Percentiles rank a stretch among this genome's conserved stretches.
These are phyloP conservation scores for Neolamprologus caudopunctatus DNA, from an alignment of 2,113 vertebrate species.

Conservation along the genomic window DNA sequence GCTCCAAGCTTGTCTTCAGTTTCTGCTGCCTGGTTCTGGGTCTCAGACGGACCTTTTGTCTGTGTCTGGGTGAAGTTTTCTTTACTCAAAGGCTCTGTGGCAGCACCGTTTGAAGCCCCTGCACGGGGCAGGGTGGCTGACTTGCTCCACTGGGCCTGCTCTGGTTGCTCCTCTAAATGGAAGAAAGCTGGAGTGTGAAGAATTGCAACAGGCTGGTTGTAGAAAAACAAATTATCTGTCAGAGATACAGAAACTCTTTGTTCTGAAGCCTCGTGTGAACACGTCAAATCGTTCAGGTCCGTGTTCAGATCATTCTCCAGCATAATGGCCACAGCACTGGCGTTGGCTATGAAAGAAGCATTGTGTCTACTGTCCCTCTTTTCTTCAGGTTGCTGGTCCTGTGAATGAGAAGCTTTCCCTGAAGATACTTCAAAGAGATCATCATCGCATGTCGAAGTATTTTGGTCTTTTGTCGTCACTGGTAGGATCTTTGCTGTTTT, in stretches of 20 bases:
- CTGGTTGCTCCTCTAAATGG: slow-evolving; percentile 72
- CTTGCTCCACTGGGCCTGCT: slow-evolving; percentile 66
- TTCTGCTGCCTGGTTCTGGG: slow-evolving; percentile 56
- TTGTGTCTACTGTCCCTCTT: slow-evolving; percentile 53
- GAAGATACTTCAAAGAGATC: slow-evolving; percentile 63
- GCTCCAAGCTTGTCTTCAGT: slow-evolving; percentile 52
- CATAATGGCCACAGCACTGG: background rate
- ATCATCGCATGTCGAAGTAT: slow-evolving; percentile 77
- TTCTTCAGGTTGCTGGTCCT: slow-evolving; percentile 56
- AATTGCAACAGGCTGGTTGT: slow-evolving; percentile 82
- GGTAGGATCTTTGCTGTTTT: slow-evolving; percentile 64
- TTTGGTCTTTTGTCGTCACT: slow-evolving; percentile 77
- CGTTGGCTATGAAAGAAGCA: slow-evolving; percentile 56
- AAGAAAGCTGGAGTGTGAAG: slow-evolving; percentile 80
- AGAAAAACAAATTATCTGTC: slow-evolving; percentile 72
- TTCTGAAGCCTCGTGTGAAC: slow-evolving; percentile 11
- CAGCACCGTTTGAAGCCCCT: slow-evolving; percentile 1
- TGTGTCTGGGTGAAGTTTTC: slow-evolving; percentile 71
- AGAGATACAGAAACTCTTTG: slow-evolving; percentile 61
- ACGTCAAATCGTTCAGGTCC: background rate
- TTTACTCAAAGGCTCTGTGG: slow-evolving; percentile 60
- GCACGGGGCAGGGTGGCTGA: slow-evolving; percentile 76
- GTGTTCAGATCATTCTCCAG: slow-evolving; percentile 15
- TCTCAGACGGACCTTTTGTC: slow-evolving; percentile 60
- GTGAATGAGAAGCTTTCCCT: slow-evolving; percentile 44